Base-by-base conservation (phyloP, 2,888 invertebrate genomes). In the Camponotus fellah region DNA sequence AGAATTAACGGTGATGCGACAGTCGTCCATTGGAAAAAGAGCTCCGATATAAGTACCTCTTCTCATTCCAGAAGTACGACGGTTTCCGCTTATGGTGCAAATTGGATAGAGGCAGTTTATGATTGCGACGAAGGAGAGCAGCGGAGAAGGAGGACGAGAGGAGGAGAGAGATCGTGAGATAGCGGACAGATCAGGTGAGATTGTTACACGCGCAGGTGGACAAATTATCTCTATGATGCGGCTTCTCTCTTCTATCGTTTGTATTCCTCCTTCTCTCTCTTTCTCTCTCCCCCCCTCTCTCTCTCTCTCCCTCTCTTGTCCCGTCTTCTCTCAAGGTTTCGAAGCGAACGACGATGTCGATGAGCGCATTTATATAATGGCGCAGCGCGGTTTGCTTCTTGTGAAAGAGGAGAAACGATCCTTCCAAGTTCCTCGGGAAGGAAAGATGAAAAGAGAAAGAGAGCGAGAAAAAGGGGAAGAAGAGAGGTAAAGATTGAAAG, bases 151-250 rank as follows among this genome's bases (percentile, higher is more conserved):
- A 65, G 62, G n/a, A n/a, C n/a, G n/a, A 43, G 64, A 65, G 12
- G 32, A 6, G n/a, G 56, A 26, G 49, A 34, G 62, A 86, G 91
- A 91, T 88, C 85, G 85, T 77, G 74, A 87, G 87, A 86, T 85
- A 76, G 80, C 49, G 72, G 69, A 53, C 58, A 85, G 88, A 87
- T 91, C 86, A 84, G 86, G 82, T 88, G 86, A 88, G 91, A 89
- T 91, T 88, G 88, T 91, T 91, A 86, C 91, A 88, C 89, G 86
- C 86, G 87, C 90, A 88, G 89, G 85, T 91, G 89, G 88, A 91
- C 90, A 89, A 88, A 90, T 91, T 89, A 90, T 89, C 43, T 46
- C 79, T 21, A 46, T 60, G 46, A 79, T 69, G 71, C 58, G 71
- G 71, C 17, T 84, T 85, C 81, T 69, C 10, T n/a, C 26, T 40